A percentile compares a stretch with the other conserved stretches of the same genome.
These are phyloP conservation scores for Bovichtus variegatus DNA, from an alignment of 2,797 vertebrate species.

Conservation along the genomic window DNA sequence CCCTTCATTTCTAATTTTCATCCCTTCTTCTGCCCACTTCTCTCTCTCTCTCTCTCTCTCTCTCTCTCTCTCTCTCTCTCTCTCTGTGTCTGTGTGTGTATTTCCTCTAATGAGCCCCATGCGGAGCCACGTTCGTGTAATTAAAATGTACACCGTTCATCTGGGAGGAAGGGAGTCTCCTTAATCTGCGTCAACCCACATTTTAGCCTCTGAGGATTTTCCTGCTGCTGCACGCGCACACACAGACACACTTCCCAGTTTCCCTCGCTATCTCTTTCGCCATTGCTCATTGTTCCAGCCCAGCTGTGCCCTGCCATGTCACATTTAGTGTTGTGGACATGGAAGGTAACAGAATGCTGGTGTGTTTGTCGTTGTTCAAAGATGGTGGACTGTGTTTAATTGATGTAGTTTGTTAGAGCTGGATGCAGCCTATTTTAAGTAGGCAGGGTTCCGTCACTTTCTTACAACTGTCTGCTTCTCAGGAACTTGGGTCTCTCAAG, in stretches of 20 bases:
- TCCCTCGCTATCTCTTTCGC: constrained; percentile 44
- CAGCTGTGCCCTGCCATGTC: constrained; percentile 52
- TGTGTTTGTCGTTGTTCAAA: constrained; percentile 13
- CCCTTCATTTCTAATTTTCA: constrained; percentile 52
- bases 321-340: constrained; percentile 18
- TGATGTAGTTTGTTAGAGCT: constrained; percentile 34
- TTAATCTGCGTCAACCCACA: constrained; percentile 80
- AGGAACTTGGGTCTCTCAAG: neutral
- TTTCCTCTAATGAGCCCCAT: constrained; percentile 76
- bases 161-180: constrained; percentile 83
- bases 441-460: constrained; percentile 15
- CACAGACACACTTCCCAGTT: constrained; percentile 36
- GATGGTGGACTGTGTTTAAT: constrained; percentile 19
- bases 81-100: constrained; percentile 27
- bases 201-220: constrained; percentile 71
- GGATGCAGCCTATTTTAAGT: constrained; percentile 28
- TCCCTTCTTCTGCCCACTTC: constrained; percentile 40
- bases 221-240: constrained; percentile 41
- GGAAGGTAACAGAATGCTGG: constrained; percentile 2
- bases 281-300: constrained; percentile 59
- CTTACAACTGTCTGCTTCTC: constrained; percentile 6
- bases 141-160: constrained; percentile 83
- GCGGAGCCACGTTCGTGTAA: constrained; percentile 73
- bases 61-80: constrained; percentile 31
- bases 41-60: constrained; percentile 17